Evolutionary conservation across 2,113 vertebrate species (phyloP), one percentile per base, ranked within the genome.

Genomic region (Eretmodus cyanostictus): DNA sequence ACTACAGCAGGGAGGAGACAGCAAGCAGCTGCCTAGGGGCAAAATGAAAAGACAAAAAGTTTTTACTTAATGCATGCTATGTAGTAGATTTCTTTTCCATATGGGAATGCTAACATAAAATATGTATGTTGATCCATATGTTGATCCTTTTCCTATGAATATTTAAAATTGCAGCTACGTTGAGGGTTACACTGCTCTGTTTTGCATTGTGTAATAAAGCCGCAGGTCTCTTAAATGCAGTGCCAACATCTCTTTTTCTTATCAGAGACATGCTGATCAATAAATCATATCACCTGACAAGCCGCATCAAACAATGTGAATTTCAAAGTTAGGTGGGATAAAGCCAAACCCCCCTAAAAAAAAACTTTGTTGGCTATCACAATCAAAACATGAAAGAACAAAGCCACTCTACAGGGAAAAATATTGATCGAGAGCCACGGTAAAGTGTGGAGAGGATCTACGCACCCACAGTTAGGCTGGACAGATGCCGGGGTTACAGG

Each of bases 61-160:
- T 92, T 93, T 89, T 61, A 81, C 82, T 55, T 51, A 38, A 90
- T 84, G 86, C 81, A 49, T 59, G 10, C 76, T 87, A 10, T 87
- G 66, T 49, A 22, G 63, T 42, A n/a, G 12, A 55, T 83, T 31
- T 87, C 51, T 42, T 82, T 73, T 63, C 89, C 90, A 88, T 91
- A 89, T 82, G 91, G 91, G 89, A 86, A 76, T 40, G 66, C 47
- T 59, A 19, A 76, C 87, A 95, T 94, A 61, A 95, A 94, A 95
- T 94, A 96, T 96, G 91, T 53, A 96, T 95, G 90, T 34, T 86
- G 90, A 94, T 95, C 92, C 87, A 95, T 95, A 94, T 90, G 92
- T 93, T 93, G 89, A 90, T 80, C 84, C 85, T 87, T 92, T 93
- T 40, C 2, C 42, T 86, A 96, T 96, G 29, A 95, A 96, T 96